Base-by-base conservation (phyloP, 2,113 vertebrate genomes). In the Laticauda colubrina region DNA sequence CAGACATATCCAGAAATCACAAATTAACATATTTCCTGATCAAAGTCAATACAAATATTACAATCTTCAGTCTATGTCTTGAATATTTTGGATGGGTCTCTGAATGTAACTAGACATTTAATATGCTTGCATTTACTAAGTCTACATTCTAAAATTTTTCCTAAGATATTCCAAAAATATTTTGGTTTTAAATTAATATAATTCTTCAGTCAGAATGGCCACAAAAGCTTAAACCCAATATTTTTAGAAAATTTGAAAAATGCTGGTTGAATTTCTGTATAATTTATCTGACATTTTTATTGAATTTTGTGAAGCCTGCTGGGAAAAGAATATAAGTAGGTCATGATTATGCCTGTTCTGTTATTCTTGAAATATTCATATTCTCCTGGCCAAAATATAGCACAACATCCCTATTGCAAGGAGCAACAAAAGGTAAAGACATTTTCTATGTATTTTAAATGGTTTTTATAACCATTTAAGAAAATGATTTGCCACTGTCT, bases 341-440 rank as follows among this genome's bases (percentile, higher is more conserved):
- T 59, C 15, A 48, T 51, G 15, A 75, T 54, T 39, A 88, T 21
- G 10, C 14, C 45, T 8, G 24, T 85, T n/a, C 21, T 64, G 0
- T 8, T 14, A 24, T 87, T 89, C 93, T 89, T 91, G 92, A 54
- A 88, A 45, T 81, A 92, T 56, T 24, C 15, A 90, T 0, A 23
- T 8, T 29, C 39, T 54, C 90, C 7, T 34, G 2, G 26, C 48
- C 54, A 85, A 93, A 56, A 86, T 90, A 51, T 87, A 55, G 5
- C 20, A 89, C 5, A 57, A 24, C 3, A 21, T 87, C 20, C 10
- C n/a, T 61, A 93, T 90, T 51, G 94, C 91, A 91, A 93, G 11
- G 0, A 0, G 90, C 48, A 94, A 94, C 90, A 69, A 34, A 0
- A 0, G 85, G n/a, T 87, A 81, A 39, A 81, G 69, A 20, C 3